Base-by-base conservation (phyloP, 2,113 vertebrate genomes). In the Isurus oxyrinchus region DNA sequence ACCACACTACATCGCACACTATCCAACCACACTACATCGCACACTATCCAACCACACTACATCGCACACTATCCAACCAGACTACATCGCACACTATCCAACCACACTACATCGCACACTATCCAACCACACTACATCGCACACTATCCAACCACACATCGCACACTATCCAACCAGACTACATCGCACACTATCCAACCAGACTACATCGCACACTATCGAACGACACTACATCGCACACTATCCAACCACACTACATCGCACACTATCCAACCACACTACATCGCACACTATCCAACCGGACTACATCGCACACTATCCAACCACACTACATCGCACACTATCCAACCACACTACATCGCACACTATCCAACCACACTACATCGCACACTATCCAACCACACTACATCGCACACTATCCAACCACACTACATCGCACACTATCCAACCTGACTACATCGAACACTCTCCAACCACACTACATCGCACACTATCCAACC, bases 401-500 rank as follows among this genome's bases (percentile, higher is more conserved):
- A 96, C 1, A 19, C 44, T 27, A n/a, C 13, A 27, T 25, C 49
- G 0, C 6, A 19, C 40, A 84, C 81, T 21, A 44, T 44, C 81
- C n/a, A 84, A 44, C 3, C n/a, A 11, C 1, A 35, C n/a, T 16
- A 44, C 57, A 59, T 6, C 57, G 4, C 2, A 6, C 21, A 86
- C 40, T 7, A 25, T 53, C 84, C 3, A 44, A 86, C 19, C 44
- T 14, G 27, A 79, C 35, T 8, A 79, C 0, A n/a, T 14, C 0
- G 13, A 35, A n/a, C 72, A n/a, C 72, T 79, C n/a, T 44, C n/a
- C 1, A 96, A 96, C 96, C 49, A 96, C 0, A 19, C 44, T 53
- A n/a, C 13, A 27, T 25, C 49, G 0, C 21, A 19, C 40, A 84
- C n/a, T 21, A 44, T 44, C 40, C n/a, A 84, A 44, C 3, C n/a